Evolutionary conservation across 1,140 invertebrate genomes (phyloP).

Genomic region (Aethina tumida): DNA sequence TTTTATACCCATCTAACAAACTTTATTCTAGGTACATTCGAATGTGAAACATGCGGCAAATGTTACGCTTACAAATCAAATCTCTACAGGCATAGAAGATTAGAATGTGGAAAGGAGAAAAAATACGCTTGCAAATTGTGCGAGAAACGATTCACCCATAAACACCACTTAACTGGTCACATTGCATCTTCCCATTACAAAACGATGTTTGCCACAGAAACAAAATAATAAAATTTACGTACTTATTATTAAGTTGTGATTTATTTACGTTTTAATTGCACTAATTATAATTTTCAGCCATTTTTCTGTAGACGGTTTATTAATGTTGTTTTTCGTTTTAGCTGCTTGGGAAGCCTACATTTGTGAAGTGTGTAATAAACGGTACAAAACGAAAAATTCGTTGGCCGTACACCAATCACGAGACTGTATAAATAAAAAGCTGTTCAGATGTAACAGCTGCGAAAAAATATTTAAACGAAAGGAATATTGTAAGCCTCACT

Average conservation of each 20-base stretch:
- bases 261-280: background rate
- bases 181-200: background rate
- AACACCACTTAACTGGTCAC: constrained; percentile 12
- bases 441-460: no score
- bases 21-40: background rate
- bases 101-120: constrained; percentile 46
- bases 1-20: background rate
- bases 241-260: background rate
- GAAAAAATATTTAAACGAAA: no score
- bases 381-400: no score
- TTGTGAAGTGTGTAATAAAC: background rate
- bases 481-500: no score
- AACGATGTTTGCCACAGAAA: background rate
- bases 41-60: constrained; percentile 39
- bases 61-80: constrained; percentile 27
- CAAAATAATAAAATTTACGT: background rate
- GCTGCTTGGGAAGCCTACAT: background rate
- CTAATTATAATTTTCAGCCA: no score
- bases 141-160: constrained; percentile 30
- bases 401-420: no score
- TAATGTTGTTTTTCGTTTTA: background rate
- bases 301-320: background rate
- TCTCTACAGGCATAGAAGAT: constrained; percentile 42
- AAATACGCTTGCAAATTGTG: constrained; percentile 41
- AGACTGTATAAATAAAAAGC: no score